phyloP scores from a whole-genome alignment of 2,113 vertebrate species.

The Scomber japonicus region DNA sequence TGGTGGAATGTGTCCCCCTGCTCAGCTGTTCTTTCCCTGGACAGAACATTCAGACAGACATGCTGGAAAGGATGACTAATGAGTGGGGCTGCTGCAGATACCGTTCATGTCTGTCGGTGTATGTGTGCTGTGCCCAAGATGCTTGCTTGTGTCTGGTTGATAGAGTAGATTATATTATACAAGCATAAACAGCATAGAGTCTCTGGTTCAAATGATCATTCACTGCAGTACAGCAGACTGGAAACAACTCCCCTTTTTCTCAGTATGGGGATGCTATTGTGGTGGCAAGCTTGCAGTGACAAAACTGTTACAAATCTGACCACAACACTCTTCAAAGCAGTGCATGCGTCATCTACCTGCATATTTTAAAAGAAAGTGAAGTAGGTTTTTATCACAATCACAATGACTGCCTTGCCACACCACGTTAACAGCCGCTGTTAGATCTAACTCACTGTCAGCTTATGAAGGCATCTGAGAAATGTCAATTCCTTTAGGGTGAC shows the following conservation, averaged over 20 bases:
- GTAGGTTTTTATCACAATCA: slow-evolving; percentile 28
- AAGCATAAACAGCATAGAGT: slow-evolving; percentile 22
- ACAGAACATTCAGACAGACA: slow-evolving; percentile 75
- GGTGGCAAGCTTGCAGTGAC: slow-evolving; percentile 17
- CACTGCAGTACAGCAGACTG: slow-evolving; percentile 5
- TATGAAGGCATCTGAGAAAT: slow-evolving; percentile 42
- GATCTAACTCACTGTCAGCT: slow-evolving; percentile 25
- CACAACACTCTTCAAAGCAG: slow-evolving; percentile 35
- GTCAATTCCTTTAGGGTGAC: slow-evolving; percentile 29
- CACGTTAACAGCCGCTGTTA: slow-evolving; percentile 24
- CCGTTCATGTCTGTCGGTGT: slow-evolving; percentile 53
- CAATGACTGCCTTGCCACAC: slow-evolving; percentile 28
- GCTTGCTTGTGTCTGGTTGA: slow-evolving; percentile 35
- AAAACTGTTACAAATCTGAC: slow-evolving; percentile 42
- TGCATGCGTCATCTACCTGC: slow-evolving; percentile 8
- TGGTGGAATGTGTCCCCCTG: slow-evolving; percentile 74
- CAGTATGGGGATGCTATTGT: slow-evolving; percentile 1
- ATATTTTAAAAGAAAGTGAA: slow-evolving; percentile 6
- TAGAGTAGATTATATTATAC: slow-evolving; percentile 34
- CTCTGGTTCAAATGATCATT: slow-evolving; percentile 21
- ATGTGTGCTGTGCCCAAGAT: slow-evolving; percentile 33
- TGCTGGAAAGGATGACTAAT: slow-evolving; percentile 78
- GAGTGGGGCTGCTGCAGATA: slow-evolving; percentile 60
- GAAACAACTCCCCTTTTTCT: background rate
- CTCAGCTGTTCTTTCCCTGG: slow-evolving; percentile 77